These are phyloP conservation scores for Toxotes jaculatrix DNA, from an alignment of 2,113 vertebrate species.

Conservation along the genomic window DNA sequence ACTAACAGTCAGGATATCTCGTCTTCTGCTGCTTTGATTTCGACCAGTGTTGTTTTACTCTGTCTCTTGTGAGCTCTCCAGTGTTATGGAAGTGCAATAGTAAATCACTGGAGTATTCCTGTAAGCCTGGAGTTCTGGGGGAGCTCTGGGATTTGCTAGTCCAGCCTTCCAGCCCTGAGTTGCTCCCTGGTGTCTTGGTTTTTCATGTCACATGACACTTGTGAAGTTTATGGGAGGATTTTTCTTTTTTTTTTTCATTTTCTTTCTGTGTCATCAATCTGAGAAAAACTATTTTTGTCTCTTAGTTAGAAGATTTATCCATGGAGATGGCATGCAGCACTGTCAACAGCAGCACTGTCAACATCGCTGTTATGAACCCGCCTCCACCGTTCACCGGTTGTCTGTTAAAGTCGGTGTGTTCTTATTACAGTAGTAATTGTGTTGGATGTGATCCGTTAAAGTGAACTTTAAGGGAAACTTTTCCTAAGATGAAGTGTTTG, in stretches of 20 bases:
- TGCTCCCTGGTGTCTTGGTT: background rate
- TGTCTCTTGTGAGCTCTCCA: background rate
- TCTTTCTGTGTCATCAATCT: background rate
- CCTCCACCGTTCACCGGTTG: conserved; percentile 37
- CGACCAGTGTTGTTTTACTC: background rate
- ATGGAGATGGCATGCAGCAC: conserved; percentile 28
- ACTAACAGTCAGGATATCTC: background rate
- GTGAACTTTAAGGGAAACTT: background rate
- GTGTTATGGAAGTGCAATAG: background rate
- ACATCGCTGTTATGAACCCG: conserved; percentile 3
- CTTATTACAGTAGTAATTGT: conserved; percentile 44
- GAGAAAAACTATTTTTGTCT: conserved; percentile 7
- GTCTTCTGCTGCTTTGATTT: background rate
- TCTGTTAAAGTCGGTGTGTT: conserved; percentile 39
- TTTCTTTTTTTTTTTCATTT: background rate
- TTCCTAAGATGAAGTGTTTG: background rate
- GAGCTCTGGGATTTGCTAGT: background rate
- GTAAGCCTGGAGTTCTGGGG: background rate
- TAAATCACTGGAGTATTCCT: background rate
- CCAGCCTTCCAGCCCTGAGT: background rate
- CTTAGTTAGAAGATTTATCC: conserved; percentile 25
- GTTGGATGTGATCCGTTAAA: conserved; percentile 18
- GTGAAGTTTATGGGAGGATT: background rate
- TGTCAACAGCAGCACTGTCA: conserved; percentile 12
- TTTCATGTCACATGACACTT: background rate